Evolutionary conservation across 1,140 invertebrate genomes (phyloP).

Genomic region (Parasteatoda tepidariorum): DNA sequence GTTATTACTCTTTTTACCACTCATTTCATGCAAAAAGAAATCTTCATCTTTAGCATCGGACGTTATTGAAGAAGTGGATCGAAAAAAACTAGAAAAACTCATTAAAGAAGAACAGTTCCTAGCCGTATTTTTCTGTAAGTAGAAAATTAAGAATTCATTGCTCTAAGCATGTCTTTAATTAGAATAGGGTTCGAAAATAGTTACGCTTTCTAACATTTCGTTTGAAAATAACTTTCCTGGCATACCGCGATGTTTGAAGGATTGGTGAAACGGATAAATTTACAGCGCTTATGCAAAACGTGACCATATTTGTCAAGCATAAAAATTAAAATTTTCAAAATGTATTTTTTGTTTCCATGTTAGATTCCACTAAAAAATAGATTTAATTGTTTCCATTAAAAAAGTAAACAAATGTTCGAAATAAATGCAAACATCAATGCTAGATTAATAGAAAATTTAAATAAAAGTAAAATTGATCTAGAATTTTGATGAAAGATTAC

Average conservation of each 20-base stretch:
- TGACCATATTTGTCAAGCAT: too few species aligned
- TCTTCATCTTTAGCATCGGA: slow-evolving; percentile 66
- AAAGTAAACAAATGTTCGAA: too few species aligned
- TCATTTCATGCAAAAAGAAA: background rate
- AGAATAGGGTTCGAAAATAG: background rate
- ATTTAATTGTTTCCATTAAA: too few species aligned
- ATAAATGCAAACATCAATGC: too few species aligned
- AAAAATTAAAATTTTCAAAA: too few species aligned
- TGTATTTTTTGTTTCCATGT: too few species aligned
- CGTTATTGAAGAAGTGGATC: slow-evolving; percentile 90
- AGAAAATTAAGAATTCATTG: slow-evolving; percentile 43
- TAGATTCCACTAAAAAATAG: too few species aligned
- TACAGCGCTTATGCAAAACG: too few species aligned
- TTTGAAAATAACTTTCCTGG: slow-evolving; percentile 16
- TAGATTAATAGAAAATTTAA: too few species aligned
- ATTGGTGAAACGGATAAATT: slow-evolving; percentile 12
- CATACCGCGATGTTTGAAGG: background rate
- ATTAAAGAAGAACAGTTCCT: slow-evolving; percentile 91
- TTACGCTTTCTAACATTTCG: background rate
- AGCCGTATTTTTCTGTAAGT: slow-evolving; percentile 97
- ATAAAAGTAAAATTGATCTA: too few species aligned
- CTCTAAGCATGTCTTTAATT: background rate
- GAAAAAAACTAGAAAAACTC: slow-evolving; percentile 88
- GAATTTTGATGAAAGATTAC: too few species aligned
- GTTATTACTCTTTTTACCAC: background rate